Evolutionary conservation across 2,113 vertebrate genomes (phyloP).

Genomic region (Charina bottae): DNA sequence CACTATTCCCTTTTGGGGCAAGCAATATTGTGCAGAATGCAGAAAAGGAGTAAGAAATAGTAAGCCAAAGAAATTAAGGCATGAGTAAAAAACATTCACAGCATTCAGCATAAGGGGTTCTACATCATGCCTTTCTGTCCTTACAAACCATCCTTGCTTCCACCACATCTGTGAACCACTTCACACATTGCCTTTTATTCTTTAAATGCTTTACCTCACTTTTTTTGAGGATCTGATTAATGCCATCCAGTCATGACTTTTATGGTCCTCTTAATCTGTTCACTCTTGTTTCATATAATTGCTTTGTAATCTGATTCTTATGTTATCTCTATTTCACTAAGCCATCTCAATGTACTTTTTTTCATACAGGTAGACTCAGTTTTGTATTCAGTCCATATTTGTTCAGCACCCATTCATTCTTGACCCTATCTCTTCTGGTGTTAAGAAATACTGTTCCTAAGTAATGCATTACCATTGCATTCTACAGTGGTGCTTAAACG

Average conservation of each 20-base stretch:
- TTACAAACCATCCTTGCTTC: background rate
- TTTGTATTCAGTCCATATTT: background rate
- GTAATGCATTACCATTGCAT: background rate
- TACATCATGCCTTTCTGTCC: background rate
- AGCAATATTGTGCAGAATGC: background rate
- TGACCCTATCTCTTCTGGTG: background rate
- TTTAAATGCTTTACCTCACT: background rate
- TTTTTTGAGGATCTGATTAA: background rate
- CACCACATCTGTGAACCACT: background rate
- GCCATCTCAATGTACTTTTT: background rate
- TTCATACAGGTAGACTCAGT: background rate
- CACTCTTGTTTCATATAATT: too few relatives aligned
- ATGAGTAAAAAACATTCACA: background rate
- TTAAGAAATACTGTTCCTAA: background rate
- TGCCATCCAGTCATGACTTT: background rate
- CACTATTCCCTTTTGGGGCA: background rate
- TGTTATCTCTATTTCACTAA: background rate
- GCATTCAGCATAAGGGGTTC: background rate
- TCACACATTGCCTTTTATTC: background rate
- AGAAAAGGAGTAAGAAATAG: background rate
- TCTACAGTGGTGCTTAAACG: background rate
- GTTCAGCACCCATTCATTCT: background rate
- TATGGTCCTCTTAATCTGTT: too few relatives aligned
- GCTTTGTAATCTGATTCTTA: background rate
- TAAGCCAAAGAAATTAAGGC: background rate